Evolutionary conservation across 2,797 vertebrate species (phyloP).

Genomic region (Pogoniulus pusillus): DNA sequence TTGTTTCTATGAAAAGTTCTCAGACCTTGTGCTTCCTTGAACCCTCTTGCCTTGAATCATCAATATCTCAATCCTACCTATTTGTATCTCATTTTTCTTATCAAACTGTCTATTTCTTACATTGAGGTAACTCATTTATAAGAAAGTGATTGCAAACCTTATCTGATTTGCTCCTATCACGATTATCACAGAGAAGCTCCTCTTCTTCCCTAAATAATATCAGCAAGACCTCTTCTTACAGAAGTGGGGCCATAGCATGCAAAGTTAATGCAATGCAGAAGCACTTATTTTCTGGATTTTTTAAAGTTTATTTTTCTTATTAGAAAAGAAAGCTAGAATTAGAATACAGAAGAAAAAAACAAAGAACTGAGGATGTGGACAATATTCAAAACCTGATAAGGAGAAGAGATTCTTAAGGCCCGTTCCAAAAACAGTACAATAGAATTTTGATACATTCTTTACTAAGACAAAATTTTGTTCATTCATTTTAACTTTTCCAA

Average conservation of each 20-base stretch:
- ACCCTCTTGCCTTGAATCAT: neutral
- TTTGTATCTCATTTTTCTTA: neutral
- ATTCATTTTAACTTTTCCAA: slow-evolving; percentile 1
- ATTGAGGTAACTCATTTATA: neutral
- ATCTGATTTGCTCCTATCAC: neutral
- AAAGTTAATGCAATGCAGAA: neutral
- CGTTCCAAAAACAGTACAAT: no score
- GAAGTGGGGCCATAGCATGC: neutral
- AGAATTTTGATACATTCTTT: no score
- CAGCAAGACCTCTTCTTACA: neutral
- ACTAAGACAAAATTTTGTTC: no score
- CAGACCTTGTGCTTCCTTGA: neutral
- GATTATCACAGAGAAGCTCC: neutral
- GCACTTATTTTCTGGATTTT: slow-evolving; percentile 4
- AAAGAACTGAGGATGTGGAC: slow-evolving; percentile 6
- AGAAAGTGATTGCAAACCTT: neutral
- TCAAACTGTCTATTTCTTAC: neutral
- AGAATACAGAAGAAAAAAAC: neutral
- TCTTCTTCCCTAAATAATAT: neutral
- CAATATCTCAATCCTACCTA: neutral
- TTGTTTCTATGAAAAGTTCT: neutral
- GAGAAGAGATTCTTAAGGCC: slow-evolving; percentile 28
- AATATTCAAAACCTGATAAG: slow-evolving; percentile 59
- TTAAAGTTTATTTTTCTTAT: neutral
- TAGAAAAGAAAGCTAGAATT: neutral